These are phyloP conservation scores for Subacronicta megacephala DNA, from an alignment of 2,888 invertebrate species.

Conservation along the genomic window DNA sequence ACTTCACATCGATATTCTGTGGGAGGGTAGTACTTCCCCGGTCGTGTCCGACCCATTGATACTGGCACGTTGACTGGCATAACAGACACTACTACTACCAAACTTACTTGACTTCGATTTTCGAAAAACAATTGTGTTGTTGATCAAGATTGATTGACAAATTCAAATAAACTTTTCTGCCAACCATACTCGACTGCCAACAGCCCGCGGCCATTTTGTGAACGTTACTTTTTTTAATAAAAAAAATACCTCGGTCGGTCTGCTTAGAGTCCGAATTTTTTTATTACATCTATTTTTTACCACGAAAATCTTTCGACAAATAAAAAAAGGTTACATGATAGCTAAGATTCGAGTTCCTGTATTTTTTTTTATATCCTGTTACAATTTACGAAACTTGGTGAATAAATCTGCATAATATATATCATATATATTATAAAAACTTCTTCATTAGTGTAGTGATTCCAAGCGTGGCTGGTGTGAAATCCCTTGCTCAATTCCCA, in stretches of 20 bases:
- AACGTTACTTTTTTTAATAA: constrained; percentile 65
- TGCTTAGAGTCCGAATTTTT: constrained; percentile 56
- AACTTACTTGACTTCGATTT: too few species aligned
- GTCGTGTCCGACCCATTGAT: too few species aligned
- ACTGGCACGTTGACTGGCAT: too few species aligned
- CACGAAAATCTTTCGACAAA: constrained; percentile 35
- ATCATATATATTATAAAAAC: too few species aligned
- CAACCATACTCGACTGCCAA: constrained; percentile 63
- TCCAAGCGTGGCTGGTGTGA: too few species aligned
- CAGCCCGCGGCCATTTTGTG: constrained; percentile 74
- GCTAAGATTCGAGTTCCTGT: constrained; percentile 17
- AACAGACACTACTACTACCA: too few species aligned
- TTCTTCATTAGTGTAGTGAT: too few species aligned
- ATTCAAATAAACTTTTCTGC: constrained; percentile 49
- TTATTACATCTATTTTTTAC: constrained; percentile 50
- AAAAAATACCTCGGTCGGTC: constrained; percentile 60
- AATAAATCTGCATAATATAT: constrained; percentile 2
- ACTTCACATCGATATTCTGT: too few species aligned
- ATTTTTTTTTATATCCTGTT: constrained; percentile 40
- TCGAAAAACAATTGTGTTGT: too few species aligned
- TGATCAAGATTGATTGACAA: too few species aligned
- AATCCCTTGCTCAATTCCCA: too few species aligned
- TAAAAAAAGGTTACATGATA: constrained; percentile 17
- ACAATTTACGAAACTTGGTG: not conserved
- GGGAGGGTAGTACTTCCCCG: too few species aligned